Percentiles rank a stretch among this genome's conserved stretches.
Evolutionary conservation across 2,113 vertebrate genomes (phyloP).

Genomic region (Sander lucioperca): DNA sequence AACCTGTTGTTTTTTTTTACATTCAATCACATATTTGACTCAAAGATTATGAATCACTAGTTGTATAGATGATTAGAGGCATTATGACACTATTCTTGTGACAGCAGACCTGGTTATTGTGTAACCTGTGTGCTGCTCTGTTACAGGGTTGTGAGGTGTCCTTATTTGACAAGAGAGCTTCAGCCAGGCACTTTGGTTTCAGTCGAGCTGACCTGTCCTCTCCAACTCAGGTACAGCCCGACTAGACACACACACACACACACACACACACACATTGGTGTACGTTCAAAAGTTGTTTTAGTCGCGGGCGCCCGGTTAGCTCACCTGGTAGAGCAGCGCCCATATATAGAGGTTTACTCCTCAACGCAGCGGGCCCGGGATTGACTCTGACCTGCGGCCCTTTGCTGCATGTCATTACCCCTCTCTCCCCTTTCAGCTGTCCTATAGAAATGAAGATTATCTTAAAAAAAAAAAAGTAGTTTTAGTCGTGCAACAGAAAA

Average conservation of each 20-base stretch:
- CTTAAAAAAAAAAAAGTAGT: too few species aligned
- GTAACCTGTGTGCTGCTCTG: conserved; percentile 15
- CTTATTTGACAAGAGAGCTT: conserved; percentile 79
- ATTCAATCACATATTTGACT: not conserved
- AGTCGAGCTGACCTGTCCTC: conserved; percentile 80
- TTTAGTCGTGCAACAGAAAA: too few species aligned
- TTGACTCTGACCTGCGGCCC: too few species aligned
- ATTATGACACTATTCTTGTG: not conserved
- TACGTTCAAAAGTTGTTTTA: too few species aligned
- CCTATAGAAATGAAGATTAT: too few species aligned
- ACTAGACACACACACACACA: not conserved
- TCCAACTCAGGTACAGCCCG: conserved; percentile 75
- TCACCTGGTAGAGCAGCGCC: too few species aligned
- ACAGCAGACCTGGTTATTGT: not conserved
- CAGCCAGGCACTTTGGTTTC: conserved; percentile 76
- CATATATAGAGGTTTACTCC: too few species aligned
- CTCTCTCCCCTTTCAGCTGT: too few species aligned
- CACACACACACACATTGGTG: not conserved
- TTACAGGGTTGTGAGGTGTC: conserved; percentile 76
- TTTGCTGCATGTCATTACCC: too few species aligned
- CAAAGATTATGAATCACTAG: not conserved
- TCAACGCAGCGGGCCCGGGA: too few species aligned
- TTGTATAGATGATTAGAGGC: not conserved
- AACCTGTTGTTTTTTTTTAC: not conserved
- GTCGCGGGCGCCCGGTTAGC: too few species aligned